phyloP scores from a whole-genome alignment of 2,888 invertebrate species.

The Aphrophora alni region DNA sequence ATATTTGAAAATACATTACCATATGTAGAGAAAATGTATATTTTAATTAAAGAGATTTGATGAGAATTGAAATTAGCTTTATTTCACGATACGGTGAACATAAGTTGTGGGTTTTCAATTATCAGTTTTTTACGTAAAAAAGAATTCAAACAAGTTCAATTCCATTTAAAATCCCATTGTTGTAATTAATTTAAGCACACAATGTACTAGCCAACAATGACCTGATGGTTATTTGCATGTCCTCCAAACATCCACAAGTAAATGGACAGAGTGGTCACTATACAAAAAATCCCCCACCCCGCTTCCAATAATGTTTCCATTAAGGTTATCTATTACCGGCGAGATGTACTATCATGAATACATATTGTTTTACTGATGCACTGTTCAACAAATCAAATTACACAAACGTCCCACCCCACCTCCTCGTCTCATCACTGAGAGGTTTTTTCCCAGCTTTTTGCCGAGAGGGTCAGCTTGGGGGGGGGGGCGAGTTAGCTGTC shows the following conservation, averaged over 20 bases:
- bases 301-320: not conserved
- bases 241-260: not conserved
- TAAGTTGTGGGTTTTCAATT: too few relatives aligned
- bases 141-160: not conserved
- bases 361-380: conserved; percentile 6
- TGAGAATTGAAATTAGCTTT: too few relatives aligned
- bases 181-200: not conserved
- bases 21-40: too few relatives aligned
- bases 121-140: too few relatives aligned
- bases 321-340: not conserved
- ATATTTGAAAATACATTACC: too few relatives aligned
- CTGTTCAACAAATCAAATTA: not conserved
- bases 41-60: too few relatives aligned
- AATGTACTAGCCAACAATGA: not conserved
- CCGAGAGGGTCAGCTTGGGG: not conserved
- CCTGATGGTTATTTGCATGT: not conserved
- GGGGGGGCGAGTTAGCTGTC: not conserved
- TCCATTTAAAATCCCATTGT: not conserved
- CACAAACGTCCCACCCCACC: not conserved
- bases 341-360: not conserved
- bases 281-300: too few relatives aligned
- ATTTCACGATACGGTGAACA: too few relatives aligned
- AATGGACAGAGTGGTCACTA: not conserved
- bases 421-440: not conserved
- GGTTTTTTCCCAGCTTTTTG: conserved; percentile 4